phyloP scores from a whole-genome alignment of 2,888 invertebrate genomes.

The Vanessa cardui region DNA sequence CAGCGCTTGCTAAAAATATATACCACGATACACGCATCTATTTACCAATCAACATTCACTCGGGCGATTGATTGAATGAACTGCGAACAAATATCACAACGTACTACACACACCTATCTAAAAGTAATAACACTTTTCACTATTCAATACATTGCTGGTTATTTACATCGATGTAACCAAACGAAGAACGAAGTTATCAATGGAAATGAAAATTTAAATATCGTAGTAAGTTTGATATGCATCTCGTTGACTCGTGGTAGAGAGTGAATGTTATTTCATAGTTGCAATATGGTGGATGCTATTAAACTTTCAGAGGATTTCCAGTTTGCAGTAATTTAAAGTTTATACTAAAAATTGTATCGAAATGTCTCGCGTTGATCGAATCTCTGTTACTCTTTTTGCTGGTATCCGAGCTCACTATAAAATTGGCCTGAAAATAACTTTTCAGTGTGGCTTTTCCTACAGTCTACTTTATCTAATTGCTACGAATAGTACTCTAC shows the following conservation, averaged over 20 bases:
- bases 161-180: neutral
- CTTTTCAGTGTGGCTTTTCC: slow-evolving; percentile 20
- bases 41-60: slow-evolving; percentile 70
- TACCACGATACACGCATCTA: slow-evolving; percentile 51
- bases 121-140: neutral
- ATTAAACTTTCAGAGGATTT: slow-evolving; percentile 51
- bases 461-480: slow-evolving; percentile 32
- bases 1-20: slow-evolving; percentile 50
- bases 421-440: slow-evolving; percentile 30
- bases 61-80: slow-evolving; percentile 67
- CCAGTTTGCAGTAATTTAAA: slow-evolving; percentile 71
- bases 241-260: slow-evolving; percentile 28
- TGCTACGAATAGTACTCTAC: slow-evolving; percentile 29
- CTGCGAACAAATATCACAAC: slow-evolving; percentile 56
- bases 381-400: slow-evolving; percentile 41
- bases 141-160: slow-evolving; percentile 18
- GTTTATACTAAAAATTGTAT: slow-evolving; percentile 62
- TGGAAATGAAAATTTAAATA: slow-evolving; percentile 8
- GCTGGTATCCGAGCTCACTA: slow-evolving; percentile 18
- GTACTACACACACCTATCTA: slow-evolving; percentile 13
- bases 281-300: slow-evolving; percentile 33
- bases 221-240: neutral
- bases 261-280: slow-evolving; percentile 44
- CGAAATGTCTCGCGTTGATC: slow-evolving; percentile 44
- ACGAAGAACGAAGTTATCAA: slow-evolving; percentile 7